Evolutionary conservation across 2,113 vertebrate genomes (phyloP), one percentile per base, ranked within the genome.

Genomic region (Dissostichus mawsoni): DNA sequence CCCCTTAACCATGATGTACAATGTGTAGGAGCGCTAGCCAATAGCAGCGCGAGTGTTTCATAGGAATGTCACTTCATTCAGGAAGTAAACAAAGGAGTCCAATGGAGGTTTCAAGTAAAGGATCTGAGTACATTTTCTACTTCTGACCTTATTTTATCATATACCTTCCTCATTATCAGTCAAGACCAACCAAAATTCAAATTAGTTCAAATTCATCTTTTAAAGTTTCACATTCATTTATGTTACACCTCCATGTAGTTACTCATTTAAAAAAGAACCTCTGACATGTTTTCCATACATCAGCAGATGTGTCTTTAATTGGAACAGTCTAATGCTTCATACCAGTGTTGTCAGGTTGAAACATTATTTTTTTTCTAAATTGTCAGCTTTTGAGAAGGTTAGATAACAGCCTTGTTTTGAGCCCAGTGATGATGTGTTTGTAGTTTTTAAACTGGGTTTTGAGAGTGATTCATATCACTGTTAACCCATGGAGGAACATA

Each of bases 281-380:
- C 7, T 23, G 59, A n/a, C 74, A 63, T 56, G 66, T 75, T 74
- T 81, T 71, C 29, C 47, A 47, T 51, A 64, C 76, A 78, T 83
- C 70, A 76, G 55, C 52, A 12, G 18, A 79, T 18, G n/a, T 78
- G 56, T 78, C 76, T 82, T 88, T 88, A 81, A 84, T 84, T 87
- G 69, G 78, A 80, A 13, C 45, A 41, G 51, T 29, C 17, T 56
- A 58, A 76, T 56, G 73, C 53, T 56, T 71, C 57, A 56, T 18
- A n/a, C 20, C 33, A 7, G 11, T 13, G 52, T 55, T 77, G 69
- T 73, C 71, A 79, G 74, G 61, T 55, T 36, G 36, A 73, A 83
- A 78, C 69, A 11, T 10, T 36, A 36, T 36, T 6, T 36, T 36
- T 36, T 29, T 61, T 11, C 44, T 47, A 53, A 74, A 62, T 41